Base-by-base conservation (phyloP, 2,113 vertebrate species). In the Pedionomus torquatus region DNA sequence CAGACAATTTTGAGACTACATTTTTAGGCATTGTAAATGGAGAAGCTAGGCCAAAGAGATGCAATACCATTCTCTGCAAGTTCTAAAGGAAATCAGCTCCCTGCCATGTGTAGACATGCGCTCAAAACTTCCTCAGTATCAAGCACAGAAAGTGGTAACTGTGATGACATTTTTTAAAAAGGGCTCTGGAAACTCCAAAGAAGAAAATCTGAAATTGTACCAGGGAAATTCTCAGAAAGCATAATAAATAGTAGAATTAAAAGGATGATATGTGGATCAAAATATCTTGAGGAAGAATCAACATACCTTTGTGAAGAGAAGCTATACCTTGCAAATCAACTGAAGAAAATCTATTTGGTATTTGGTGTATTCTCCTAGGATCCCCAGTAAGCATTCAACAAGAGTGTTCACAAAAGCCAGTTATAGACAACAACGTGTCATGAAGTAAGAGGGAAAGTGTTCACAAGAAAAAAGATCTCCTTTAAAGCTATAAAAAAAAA, bases 11-110 rank as follows among this genome's bases (percentile, higher is more conserved):
- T 66, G 39, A 82, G 31, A 58, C 44, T 81, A 8, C 55, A 75
- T 71, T 91, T 96, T 93, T 84, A 85, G 65, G 63, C 7, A 13
- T 28, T 39, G 13, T 44, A 96, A 95, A 91, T 71, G 46, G 52
- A 96, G 69, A 41, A 84, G n/a, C 46, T 68, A 79, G 7, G 43
- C 87, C 58, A 81, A 94, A 87, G 51, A 87, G 51, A 96, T 91
- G 71, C 16, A 68, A 66, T 60, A 51, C 4, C 1, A 3, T 66
- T 84, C 35, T 35, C 26, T 9, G 54, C 11, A 78, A 82, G 16
- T 85, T 97, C 57, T 83, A 64, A 90, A 85, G 39, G 23, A 93
- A 91, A 91, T 89, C 35, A 85, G 5, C 79, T 82, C 61, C 63
- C 74, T 79, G 39, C 10, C 37, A 55, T 83, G 69, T 60, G 28